Evolutionary conservation across 2,888 invertebrate species (phyloP).

Genomic region (Podabrus alpinus): DNA sequence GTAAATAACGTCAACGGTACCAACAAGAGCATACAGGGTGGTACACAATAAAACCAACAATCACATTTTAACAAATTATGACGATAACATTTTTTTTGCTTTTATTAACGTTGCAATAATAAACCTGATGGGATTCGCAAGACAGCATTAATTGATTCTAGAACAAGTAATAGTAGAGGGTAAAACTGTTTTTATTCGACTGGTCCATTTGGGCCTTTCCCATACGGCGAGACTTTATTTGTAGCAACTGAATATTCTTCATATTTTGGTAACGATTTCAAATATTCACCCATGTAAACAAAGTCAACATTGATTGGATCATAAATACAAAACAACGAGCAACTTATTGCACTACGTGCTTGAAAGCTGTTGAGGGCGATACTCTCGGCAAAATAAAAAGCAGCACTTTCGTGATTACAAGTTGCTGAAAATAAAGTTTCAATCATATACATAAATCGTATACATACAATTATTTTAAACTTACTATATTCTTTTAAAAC

Average conservation of each 20-base stretch:
- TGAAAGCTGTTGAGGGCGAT: background rate
- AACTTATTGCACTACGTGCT: background rate
- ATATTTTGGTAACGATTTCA: background rate
- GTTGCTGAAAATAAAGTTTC: background rate
- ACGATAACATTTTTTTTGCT: too few species aligned
- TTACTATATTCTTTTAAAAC: background rate
- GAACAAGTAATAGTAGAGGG: too few species aligned
- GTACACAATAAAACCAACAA: too few species aligned
- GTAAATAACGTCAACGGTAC: too few species aligned
- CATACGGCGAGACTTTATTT: background rate
- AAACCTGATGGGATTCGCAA: too few species aligned
- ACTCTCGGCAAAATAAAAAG: slow-evolving; percentile 1
- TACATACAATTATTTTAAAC: background rate
- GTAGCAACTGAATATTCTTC: background rate
- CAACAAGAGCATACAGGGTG: too few species aligned
- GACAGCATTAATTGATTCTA: too few species aligned
- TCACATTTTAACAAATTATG: too few species aligned
- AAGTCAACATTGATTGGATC: background rate
- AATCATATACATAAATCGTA: background rate
- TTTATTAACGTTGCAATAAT: too few species aligned
- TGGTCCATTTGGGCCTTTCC: background rate
- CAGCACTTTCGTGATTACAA: background rate
- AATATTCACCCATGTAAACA: background rate
- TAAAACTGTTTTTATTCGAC: background rate
- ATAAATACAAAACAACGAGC: background rate